These are phyloP conservation scores for Tenthredo notha DNA, from an alignment of 2,888 invertebrate species.

Conservation along the genomic window DNA sequence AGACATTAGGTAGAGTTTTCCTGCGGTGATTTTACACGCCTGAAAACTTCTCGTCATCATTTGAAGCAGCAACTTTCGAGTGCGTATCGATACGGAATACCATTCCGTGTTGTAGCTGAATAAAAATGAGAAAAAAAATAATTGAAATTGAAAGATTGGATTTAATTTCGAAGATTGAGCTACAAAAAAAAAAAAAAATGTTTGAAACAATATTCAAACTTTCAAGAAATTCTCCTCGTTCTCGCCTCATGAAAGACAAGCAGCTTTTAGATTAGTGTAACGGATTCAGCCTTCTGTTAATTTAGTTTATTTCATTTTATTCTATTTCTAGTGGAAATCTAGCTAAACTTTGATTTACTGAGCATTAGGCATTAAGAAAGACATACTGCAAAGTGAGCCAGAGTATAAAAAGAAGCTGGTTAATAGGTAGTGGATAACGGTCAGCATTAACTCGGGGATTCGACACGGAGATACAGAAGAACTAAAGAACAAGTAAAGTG, in stretches of 20 bases:
- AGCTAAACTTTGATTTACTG: constrained; percentile 41
- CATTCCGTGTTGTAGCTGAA: constrained; percentile 13
- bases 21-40: constrained; percentile 13
- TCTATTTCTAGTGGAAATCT: neutral
- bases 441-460: constrained; percentile 22
- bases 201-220: neutral
- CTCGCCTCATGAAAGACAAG: neutral
- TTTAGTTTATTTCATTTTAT: neutral
- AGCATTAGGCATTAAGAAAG: constrained; percentile 39
- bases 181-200: neutral
- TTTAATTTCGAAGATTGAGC: neutral
- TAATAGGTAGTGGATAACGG: constrained; percentile 40
- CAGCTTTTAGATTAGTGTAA: too few species aligned
- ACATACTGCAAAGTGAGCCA: constrained; percentile 32
- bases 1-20: neutral
- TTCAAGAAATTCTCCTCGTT: neutral
- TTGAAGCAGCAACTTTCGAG: constrained; percentile 27
- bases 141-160: neutral
- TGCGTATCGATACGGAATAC: neutral
- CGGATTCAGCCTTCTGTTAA: neutral
- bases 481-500: neutral
- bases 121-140: neutral
- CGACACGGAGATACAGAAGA: constrained; percentile 57
- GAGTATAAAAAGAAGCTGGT: constrained; percentile 2
- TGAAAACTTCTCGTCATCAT: neutral